phyloP scores from a whole-genome alignment of 2,888 invertebrate species.

The Baronia brevicornis region DNA sequence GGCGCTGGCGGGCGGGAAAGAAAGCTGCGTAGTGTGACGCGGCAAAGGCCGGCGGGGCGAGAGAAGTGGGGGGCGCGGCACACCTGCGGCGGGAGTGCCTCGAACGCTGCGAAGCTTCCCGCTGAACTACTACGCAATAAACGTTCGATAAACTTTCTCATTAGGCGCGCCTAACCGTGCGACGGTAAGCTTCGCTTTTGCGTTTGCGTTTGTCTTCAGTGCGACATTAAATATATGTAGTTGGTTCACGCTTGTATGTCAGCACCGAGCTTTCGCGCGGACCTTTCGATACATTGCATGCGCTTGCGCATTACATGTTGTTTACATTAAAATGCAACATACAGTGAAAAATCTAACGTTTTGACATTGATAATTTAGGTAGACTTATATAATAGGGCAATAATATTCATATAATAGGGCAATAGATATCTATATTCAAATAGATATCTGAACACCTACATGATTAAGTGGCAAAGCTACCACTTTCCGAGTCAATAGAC shows the following conservation, averaged over 20 bases:
- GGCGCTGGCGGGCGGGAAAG: constrained; percentile 42
- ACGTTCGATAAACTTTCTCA: constrained; percentile 76
- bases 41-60: constrained; percentile 33
- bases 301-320: constrained; percentile 19
- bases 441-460: too few species aligned
- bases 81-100: constrained; percentile 58
- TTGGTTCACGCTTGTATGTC: constrained; percentile 43
- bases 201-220: constrained; percentile 57
- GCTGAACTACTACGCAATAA: constrained; percentile 73
- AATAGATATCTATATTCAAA: too few species aligned
- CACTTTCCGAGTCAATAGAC: too few species aligned
- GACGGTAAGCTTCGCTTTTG: constrained; percentile 70
- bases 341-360: constrained; percentile 1
- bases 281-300: constrained; percentile 4
- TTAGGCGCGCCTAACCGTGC: constrained; percentile 73
- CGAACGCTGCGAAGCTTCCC: constrained; percentile 65
- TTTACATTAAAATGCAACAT: neutral
- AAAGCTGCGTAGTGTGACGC: constrained; percentile 42
- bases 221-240: constrained; percentile 51
- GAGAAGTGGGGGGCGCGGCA: constrained; percentile 41
- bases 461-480: too few species aligned
- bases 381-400: too few species aligned
- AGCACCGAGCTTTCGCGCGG: constrained; percentile 31
- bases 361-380: too few species aligned
- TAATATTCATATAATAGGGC: too few species aligned